Evolutionary conservation across 2,888 invertebrate genomes (phyloP).

Genomic region (Muschampia plurimacula): DNA sequence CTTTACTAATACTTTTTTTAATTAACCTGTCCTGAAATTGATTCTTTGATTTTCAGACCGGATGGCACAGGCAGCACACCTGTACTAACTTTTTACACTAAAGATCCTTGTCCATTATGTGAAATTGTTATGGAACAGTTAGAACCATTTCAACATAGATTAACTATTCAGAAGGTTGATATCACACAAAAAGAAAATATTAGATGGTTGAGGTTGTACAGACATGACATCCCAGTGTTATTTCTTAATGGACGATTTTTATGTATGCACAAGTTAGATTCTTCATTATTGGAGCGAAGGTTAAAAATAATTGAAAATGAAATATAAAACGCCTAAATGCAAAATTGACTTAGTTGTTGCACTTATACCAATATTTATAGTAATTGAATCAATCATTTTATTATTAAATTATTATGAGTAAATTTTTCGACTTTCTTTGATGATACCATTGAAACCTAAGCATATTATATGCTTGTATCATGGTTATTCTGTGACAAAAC

Average conservation of each 20-base stretch:
- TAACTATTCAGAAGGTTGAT: conserved; percentile 90
- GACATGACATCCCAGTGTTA: conserved; percentile 94
- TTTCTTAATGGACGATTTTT: conserved; percentile 93
- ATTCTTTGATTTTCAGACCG: conserved; percentile 66
- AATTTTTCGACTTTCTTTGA: background rate
- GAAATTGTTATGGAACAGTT: conserved; percentile 91
- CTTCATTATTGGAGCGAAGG: conserved; percentile 81
- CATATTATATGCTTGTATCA: no score
- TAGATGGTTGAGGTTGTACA: conserved; percentile 90
- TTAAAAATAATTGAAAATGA: conserved; percentile 72
- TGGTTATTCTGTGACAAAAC: no score
- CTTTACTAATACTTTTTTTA: conserved; percentile 42
- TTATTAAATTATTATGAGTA: background rate
- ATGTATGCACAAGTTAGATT: conserved; percentile 90
- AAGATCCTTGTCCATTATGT: conserved; percentile 92
- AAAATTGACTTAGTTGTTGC: background rate
- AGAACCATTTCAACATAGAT: conserved; percentile 84
- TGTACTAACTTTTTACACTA: conserved; percentile 92
- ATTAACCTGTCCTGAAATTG: conserved; percentile 41
- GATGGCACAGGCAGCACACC: conserved; percentile 80
- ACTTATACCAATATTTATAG: background rate
- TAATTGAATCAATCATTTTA: background rate
- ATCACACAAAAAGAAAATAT: conserved; percentile 91
- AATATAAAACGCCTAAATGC: conserved; percentile 34
- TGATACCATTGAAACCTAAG: no score